phyloP scores from a whole-genome alignment of 2,888 invertebrate genomes.

The Cephus pygmeus region DNA sequence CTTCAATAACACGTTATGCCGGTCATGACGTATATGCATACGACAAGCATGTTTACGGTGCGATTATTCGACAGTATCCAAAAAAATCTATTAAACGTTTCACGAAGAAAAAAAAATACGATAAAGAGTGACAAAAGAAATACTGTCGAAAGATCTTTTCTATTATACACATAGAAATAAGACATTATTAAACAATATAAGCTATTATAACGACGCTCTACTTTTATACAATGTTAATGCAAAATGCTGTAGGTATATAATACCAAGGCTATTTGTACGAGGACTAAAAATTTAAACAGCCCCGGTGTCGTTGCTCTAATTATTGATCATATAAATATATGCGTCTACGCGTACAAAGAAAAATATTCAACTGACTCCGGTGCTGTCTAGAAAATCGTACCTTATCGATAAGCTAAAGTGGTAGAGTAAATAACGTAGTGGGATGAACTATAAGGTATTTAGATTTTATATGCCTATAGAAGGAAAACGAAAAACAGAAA shows the following conservation, averaged over 20 bases:
- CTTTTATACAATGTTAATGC: not conserved
- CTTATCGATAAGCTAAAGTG: not conserved
- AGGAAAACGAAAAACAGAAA: not conserved
- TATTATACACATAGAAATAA: not conserved
- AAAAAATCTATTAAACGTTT: not conserved
- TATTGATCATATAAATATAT: not conserved
- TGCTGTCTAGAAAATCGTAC: not conserved
- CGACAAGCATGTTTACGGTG: not conserved
- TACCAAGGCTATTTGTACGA: not conserved
- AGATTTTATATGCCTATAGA: not conserved
- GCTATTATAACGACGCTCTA: not conserved
- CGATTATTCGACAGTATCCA: not conserved
- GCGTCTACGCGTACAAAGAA: not conserved
- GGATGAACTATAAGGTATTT: not conserved
- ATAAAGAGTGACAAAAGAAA: not conserved
- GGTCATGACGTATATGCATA: not conserved
- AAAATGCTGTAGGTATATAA: not conserved
- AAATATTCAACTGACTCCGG: not conserved
- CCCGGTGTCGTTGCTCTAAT: not conserved
- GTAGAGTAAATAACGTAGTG: not conserved
- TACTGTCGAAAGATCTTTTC: not conserved
- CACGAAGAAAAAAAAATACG: not conserved
- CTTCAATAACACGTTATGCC: not conserved
- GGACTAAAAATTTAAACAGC: not conserved
- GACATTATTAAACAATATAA: not conserved